These are phyloP conservation scores for Troilus luridus DNA, from an alignment of 2,888 invertebrate genomes.

Conservation along the genomic window DNA sequence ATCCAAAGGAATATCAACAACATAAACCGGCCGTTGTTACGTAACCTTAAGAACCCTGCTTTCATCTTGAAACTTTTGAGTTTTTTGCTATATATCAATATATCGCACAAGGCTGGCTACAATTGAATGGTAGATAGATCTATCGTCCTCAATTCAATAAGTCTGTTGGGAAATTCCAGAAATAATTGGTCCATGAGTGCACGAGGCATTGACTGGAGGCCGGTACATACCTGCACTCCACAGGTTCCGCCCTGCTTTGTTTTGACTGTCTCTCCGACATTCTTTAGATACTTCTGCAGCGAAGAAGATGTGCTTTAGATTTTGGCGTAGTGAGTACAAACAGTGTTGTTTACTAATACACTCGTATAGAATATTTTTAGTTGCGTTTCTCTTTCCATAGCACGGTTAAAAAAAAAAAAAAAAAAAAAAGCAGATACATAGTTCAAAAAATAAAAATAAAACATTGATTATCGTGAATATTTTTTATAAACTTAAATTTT, in stretches of 20 bases:
- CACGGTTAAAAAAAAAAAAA: too few species aligned
- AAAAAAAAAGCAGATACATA: too few species aligned
- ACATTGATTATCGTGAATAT: too few species aligned
- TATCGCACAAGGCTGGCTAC: not conserved
- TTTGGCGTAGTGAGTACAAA: not conserved
- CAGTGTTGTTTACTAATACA: too few species aligned
- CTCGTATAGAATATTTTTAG: too few species aligned
- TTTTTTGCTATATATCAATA: not conserved
- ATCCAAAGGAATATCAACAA: not conserved
- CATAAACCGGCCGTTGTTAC: not conserved
- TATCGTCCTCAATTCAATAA: not conserved
- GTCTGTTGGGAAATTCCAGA: not conserved
- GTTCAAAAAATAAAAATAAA: too few species aligned
- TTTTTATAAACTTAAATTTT: too few species aligned
- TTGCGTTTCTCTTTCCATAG: too few species aligned
- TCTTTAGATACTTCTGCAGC: not conserved
- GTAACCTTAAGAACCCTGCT: not conserved
- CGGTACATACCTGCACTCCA: not conserved
- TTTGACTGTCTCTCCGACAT: not conserved
- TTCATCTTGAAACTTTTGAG: not conserved
- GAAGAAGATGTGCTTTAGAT: constrained; percentile 18
- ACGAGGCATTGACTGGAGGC: not conserved
- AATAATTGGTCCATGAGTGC: not conserved
- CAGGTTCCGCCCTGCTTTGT: not conserved
- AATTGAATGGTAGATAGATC: not conserved